A percentile compares a stretch with the other conserved stretches of the same genome.
Evolutionary conservation across 2,113 vertebrate species (phyloP).

Genomic region (Machaerirhynchus nigripectus): DNA sequence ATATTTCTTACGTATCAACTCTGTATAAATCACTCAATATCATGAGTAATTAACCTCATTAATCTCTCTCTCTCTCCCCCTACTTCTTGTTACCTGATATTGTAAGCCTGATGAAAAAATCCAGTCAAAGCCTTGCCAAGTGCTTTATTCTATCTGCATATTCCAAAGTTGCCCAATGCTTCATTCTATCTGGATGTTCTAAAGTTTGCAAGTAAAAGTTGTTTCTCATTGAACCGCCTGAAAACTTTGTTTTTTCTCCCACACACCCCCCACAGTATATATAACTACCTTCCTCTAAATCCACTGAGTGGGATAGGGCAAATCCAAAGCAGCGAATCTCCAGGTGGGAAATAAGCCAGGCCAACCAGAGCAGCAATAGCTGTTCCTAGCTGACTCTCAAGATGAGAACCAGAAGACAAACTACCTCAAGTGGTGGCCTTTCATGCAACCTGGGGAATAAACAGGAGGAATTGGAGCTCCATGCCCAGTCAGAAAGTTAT

Average conservation of each 20-base stretch:
- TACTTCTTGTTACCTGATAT: background rate
- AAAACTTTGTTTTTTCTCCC: background rate
- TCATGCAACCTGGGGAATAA: background rate
- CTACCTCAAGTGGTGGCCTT: background rate
- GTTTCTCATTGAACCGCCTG: background rate
- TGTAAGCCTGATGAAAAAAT: background rate
- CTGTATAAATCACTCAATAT: background rate
- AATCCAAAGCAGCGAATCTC: background rate
- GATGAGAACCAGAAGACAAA: background rate
- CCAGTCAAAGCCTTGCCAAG: background rate
- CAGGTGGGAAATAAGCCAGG: background rate
- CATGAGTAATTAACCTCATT: background rate
- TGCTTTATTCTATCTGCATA: background rate
- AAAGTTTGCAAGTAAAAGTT: background rate
- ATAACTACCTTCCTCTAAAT: background rate
- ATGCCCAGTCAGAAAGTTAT: background rate
- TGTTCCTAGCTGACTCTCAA: background rate
- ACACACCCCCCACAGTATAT: accelerated
- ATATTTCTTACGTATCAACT: background rate
- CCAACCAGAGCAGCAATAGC: background rate
- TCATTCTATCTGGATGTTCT: background rate
- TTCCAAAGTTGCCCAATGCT: background rate
- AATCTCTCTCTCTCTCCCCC: background rate
- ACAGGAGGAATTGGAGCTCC: background rate
- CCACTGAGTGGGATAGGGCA: accelerated